Base-by-base conservation (phyloP, 2,113 vertebrate species). In the Cyprinus carpio region DNA sequence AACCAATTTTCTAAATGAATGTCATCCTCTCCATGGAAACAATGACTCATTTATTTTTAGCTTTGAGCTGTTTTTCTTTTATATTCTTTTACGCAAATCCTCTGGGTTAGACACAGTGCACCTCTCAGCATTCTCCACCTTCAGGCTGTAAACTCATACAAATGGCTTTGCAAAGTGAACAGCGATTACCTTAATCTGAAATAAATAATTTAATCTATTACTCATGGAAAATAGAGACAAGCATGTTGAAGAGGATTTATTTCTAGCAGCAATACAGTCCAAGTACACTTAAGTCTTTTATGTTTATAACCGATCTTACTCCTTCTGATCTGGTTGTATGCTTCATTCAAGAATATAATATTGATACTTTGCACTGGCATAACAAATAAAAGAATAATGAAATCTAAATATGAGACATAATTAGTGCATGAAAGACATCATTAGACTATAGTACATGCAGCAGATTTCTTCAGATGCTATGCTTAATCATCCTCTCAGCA, bases 61-160 rank as follows among this genome's bases (percentile, higher is more conserved):
- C 67, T 71, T 20, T 4, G 20, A 40, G 34, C 34, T n/a, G 4
- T 37, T 71, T 71, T 71, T 20, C 18, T 23, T 23, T 23, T 10
- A 34, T 34, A 69, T 65, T 67, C 6, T 67, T 69, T 69, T 34
- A 69, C 3, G 2, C 29, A 69, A 34, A 29, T 29, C 65, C 65
- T 31, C 6, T 31, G 3, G 29, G 15, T 71, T 71, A 12, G 9
- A 40, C 67, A 71, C 34, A 37, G 31, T 4, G 4, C 34, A 71
- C 67, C 34, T 40, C 67, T 37, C 34, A 71, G 67, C 34, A 40
- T 71, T 40, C 67, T 71, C 67, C 34, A n/a, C 67, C 67, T 71
- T 40, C 10, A n/a, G 67, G 67, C 8, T 71, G 67, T 40, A 71
- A 40, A 11, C 34, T 23, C 67, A 71, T 12, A n/a, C 34, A 71